Conservation (phyloP, 2,797 vertebrate species). For the Tachyglossus aculeatus region DNA sequence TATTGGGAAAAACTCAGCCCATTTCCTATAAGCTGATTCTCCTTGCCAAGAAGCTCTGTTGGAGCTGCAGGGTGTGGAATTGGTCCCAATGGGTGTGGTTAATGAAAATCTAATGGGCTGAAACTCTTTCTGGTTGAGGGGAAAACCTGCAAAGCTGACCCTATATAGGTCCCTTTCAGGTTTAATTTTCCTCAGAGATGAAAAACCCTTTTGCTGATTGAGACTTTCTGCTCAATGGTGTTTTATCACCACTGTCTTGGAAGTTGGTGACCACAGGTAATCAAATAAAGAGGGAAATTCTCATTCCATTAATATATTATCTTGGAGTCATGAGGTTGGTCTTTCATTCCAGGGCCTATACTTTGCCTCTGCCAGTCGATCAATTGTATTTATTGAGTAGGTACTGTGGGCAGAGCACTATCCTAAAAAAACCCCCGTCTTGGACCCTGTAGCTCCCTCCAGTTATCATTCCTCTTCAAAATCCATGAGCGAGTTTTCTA, state of each 20-base stretch:
- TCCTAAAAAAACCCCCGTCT: not conserved
- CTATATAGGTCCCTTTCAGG: constrained; percentile 32
- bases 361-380: constrained; percentile 45
- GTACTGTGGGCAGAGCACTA: too few species aligned
- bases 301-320: constrained; percentile 36
- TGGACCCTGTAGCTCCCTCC: not conserved
- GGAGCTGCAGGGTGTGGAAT: too few species aligned
- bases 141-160: constrained; percentile 35
- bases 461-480: not conserved
- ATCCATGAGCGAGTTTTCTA: too few species aligned
- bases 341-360: constrained; percentile 42
- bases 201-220: constrained; percentile 40
- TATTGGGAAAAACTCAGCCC: too few species aligned
- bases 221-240: constrained; percentile 29
- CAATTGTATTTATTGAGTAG: too few species aligned
- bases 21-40: too few species aligned
- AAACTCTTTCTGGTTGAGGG: too few species aligned
- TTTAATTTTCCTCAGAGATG: constrained; percentile 42
- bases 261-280: constrained; percentile 42
- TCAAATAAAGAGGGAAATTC: constrained; percentile 43
- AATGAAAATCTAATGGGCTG: too few species aligned
- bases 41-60: too few species aligned
- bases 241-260: constrained; percentile 51
- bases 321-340: constrained; percentile 25
- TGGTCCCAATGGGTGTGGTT: too few species aligned